Evolutionary conservation across 2,888 invertebrate species (phyloP), one percentile per base, ranked within the genome.

Genomic region (Rosalia funebris): DNA sequence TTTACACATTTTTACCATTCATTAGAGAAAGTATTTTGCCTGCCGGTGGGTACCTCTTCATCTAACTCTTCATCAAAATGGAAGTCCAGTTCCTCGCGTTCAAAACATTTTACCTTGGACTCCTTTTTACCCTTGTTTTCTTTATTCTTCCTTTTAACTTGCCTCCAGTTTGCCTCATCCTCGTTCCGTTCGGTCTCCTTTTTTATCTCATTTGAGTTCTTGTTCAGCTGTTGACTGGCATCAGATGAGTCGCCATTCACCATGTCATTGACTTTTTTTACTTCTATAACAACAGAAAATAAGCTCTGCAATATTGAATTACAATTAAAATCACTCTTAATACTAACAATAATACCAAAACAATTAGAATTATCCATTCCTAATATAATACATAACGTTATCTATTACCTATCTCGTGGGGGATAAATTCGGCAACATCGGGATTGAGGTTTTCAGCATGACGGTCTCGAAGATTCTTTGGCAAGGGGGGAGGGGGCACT

Each of bases 1-100:
- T n/a, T n/a, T n/a, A n/a, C n/a, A n/a, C n/a, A n/a, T 9, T 19
- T 54, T 81, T 75, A 90, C 91, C 88, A 90, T 77, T 90, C 87
- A 66, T 91, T 88, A 82, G 92, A 88, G 83, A 95, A 91, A 66
- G 89, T 91, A 82, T 95, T 95, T 47, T 89, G 89, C 62, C 93
- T 84, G 12, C 93, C 93, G 57, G 89, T 89, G 1, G 92, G 92
- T 67, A 91, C 86, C 66, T 83, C 83, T 57, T 76, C 72, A 60
- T 95, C 94, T 65, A 97, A 83, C 81, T 98, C 98, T 83, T 98
- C 98, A 78, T 98, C 98, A 79, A 98, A 95, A 83, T 96, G 94
- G 83, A 98, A 98, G 81, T 96, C 95, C 68, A 97, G 83, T 79
- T 96, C 96, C 82, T 96, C 96, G 66, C 88, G 71, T 71, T 81